Conservation (phyloP, 2,797 vertebrate genomes). For the Amblyopsis hoosieri region DNA sequence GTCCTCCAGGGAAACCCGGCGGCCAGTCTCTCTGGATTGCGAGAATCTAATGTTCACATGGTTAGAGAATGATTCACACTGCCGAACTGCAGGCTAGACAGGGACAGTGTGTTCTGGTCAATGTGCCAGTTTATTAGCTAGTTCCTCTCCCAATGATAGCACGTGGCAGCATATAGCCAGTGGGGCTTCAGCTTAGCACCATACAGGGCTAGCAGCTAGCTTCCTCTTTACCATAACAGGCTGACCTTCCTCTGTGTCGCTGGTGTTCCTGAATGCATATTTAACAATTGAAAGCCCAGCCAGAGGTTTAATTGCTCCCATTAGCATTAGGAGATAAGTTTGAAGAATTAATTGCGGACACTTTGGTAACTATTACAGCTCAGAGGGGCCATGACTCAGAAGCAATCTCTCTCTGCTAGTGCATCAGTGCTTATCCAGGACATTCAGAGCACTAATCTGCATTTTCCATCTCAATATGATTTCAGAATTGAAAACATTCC, state of each 20-base stretch:
- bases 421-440: slow-evolving; percentile 2
- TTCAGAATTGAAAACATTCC: slow-evolving; percentile 17
- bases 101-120: slow-evolving; percentile 8
- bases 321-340: slow-evolving; percentile 55
- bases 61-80: neutral
- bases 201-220: slow-evolving; percentile 8
- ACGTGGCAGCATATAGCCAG: slow-evolving; percentile 6
- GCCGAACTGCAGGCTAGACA: slow-evolving; percentile 11
- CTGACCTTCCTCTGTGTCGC: slow-evolving; percentile 56
- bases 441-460: neutral
- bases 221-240: slow-evolving; percentile 32
- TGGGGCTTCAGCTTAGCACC: slow-evolving; percentile 23
- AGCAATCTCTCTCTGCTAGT: slow-evolving; percentile 11
- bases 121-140: slow-evolving; percentile 38
- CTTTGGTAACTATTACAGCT: slow-evolving; percentile 39
- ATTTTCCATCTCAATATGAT: slow-evolving; percentile 36
- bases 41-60: slow-evolving; percentile 1
- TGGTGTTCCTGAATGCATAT: slow-evolving; percentile 58
- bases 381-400: slow-evolving; percentile 14
- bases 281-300: slow-evolving; percentile 38
- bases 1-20: neutral
- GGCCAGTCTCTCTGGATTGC: neutral
- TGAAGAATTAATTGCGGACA: slow-evolving; percentile 53
- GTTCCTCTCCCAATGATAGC: slow-evolving; percentile 12
- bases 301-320: slow-evolving; percentile 24